Evolutionary conservation across 2,113 vertebrate genomes (phyloP).

Genomic region (Poeciliopsis turrubarensis): DNA sequence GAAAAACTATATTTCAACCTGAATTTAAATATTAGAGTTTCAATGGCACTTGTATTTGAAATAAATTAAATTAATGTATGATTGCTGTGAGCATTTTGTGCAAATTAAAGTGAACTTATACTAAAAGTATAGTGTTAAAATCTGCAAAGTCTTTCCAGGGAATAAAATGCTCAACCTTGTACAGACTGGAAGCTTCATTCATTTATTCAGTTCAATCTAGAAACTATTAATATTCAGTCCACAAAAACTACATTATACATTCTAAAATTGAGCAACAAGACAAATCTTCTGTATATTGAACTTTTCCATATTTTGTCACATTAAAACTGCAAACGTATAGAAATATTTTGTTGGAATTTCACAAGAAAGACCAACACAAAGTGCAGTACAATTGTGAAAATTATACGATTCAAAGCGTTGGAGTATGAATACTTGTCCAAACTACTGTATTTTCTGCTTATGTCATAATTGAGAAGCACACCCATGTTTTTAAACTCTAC

Average conservation of each 20-base stretch:
- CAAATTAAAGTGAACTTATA: not conserved
- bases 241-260: not conserved
- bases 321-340: too few species aligned
- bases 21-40: not conserved
- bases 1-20: not conserved
- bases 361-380: too few species aligned
- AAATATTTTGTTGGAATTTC: too few species aligned
- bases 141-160: not conserved
- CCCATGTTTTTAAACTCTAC: constrained; percentile 25
- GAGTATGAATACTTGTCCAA: too few species aligned
- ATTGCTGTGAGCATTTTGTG: not conserved
- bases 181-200: not conserved
- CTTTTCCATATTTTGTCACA: too few species aligned
- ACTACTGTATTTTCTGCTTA: not conserved
- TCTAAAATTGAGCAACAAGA: not conserved
- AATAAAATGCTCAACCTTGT: not conserved
- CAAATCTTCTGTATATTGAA: not conserved
- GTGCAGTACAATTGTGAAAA: too few species aligned
- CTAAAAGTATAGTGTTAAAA: not conserved
- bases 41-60: not conserved
- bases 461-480: not conserved
- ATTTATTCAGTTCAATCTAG: not conserved
- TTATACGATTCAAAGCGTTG: too few species aligned
- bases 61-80: not conserved
- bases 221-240: not conserved